These are phyloP conservation scores for Zalophus californianus DNA, from an alignment of 2,797 vertebrate genomes.

Conservation along the genomic window DNA sequence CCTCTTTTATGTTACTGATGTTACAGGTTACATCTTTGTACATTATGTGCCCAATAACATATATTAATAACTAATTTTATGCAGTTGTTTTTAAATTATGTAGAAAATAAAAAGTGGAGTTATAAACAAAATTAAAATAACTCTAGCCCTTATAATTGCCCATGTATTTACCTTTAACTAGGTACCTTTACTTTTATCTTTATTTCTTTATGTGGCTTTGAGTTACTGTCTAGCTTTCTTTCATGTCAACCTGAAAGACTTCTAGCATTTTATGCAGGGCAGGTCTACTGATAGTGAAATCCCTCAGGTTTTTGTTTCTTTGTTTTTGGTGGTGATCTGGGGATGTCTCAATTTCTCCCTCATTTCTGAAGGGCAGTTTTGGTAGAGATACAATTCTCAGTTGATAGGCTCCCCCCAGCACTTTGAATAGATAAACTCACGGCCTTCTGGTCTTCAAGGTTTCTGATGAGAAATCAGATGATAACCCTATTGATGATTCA, in stretches of 20 bases:
- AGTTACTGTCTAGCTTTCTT: not conserved
- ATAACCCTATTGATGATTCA: not conserved
- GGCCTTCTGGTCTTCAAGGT: not conserved
- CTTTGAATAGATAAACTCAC: not conserved
- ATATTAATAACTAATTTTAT: not conserved
- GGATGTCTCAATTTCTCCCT: not conserved
- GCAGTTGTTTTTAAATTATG: not conserved
- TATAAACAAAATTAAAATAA: not conserved
- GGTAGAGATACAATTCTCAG: not conserved
- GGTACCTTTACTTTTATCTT: not conserved
- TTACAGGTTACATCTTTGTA: not conserved
- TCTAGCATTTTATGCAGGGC: not conserved
- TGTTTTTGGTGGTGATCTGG: not conserved
- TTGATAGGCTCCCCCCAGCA: not conserved
- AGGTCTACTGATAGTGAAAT: not conserved
- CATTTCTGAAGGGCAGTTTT: not conserved
- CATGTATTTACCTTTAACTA: not conserved
- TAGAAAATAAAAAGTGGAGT: not conserved
- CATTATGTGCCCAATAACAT: not conserved
- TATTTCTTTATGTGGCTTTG: constrained; percentile 5
- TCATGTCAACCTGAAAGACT: not conserved
- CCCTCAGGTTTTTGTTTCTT: not conserved
- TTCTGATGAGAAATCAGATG: not conserved
- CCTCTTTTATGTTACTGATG: not conserved
- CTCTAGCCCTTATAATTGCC: not conserved